A percentile compares a stretch with the other conserved stretches of the same genome.
These are phyloP conservation scores for Synergus umbraculus DNA, from an alignment of 2,888 invertebrate genomes.

Conservation along the genomic window DNA sequence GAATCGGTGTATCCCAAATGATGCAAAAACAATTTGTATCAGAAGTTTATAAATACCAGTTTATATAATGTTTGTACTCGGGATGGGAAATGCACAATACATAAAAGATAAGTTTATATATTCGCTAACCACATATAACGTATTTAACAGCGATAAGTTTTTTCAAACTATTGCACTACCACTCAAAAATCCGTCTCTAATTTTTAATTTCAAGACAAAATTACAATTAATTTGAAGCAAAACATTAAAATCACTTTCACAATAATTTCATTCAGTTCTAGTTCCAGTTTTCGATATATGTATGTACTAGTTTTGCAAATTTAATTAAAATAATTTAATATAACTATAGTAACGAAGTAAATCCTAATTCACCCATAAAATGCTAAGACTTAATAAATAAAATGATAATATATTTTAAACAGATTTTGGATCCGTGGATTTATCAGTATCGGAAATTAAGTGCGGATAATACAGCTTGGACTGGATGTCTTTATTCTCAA, in stretches of 20 bases:
- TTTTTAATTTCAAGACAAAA: not conserved
- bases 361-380: slow-evolving; percentile 15
- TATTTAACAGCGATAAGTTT: slow-evolving; percentile 10
- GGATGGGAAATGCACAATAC: not conserved
- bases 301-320: not conserved
- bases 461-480: slow-evolving; percentile 61
- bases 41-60: not conserved
- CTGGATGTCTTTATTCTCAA: slow-evolving; percentile 82
- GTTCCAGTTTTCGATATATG: not conserved
- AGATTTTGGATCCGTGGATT: slow-evolving; percentile 25
- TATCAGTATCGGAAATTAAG: slow-evolving; percentile 26
- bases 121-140: slow-evolving; percentile 25
- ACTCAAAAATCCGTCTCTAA: not conserved
- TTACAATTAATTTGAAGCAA: not conserved
- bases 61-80: not conserved
- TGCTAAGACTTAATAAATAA: not conserved
- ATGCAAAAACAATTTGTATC: not conserved
- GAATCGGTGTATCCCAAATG: not conserved
- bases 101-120: not conserved
- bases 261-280: not conserved
- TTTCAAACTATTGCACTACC: slow-evolving; percentile 33
- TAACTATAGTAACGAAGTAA: not conserved
- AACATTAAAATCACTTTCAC: not conserved
- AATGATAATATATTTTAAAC: not conserved
- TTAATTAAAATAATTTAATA: not conserved